Evolutionary conservation across 2,888 invertebrate genomes (phyloP), one percentile per base, ranked within the genome.

Genomic region (Copidosoma aretas): DNA sequence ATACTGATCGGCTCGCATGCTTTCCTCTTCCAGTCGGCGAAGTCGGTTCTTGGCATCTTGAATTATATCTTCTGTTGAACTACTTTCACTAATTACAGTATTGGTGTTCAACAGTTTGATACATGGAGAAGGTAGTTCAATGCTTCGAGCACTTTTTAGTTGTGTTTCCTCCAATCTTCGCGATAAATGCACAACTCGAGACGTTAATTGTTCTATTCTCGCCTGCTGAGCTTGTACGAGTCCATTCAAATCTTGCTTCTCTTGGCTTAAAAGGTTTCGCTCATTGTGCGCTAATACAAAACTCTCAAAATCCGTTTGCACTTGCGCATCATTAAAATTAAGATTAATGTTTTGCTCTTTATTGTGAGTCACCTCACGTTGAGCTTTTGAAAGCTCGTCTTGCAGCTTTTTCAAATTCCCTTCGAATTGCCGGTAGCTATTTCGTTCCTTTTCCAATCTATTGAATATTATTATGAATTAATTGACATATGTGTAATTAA

Each of bases 31-130:
- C 3, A 84, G 70, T 17, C 82, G 77, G 52, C 75, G 78, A 0
- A 84, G 73, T 3, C 83, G 77, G 64, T 79, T 75, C 73, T 79
- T 82, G 1, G 83, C 83, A 67, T 84, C 83, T 24, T 82, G 81
- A 53, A 84, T 73, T 60, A 84, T 82, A 64, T 84, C 83, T 57
- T 84, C 83, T 0, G 82, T 83, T 1, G 83, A 83, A 72, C 83
- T 84, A 19, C 79, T 81, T 67, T 84, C 83, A 58, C 82, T 83
- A 3, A 82, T 71, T 21, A 81, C 58, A 19, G 79, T 79, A 24
- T 77, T 79, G 0, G 72, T 69, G 57, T 77, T 77, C 14, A 74
- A 62, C 32, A 75, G 68, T 68, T 70, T 72, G 15, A 72, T 59
- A 8, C 73, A 68, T 17, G 74, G 71, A 10, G 66, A 54, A n/a